Base-by-base conservation (phyloP, 2,888 invertebrate genomes). In the Strigamia maritima region DNA sequence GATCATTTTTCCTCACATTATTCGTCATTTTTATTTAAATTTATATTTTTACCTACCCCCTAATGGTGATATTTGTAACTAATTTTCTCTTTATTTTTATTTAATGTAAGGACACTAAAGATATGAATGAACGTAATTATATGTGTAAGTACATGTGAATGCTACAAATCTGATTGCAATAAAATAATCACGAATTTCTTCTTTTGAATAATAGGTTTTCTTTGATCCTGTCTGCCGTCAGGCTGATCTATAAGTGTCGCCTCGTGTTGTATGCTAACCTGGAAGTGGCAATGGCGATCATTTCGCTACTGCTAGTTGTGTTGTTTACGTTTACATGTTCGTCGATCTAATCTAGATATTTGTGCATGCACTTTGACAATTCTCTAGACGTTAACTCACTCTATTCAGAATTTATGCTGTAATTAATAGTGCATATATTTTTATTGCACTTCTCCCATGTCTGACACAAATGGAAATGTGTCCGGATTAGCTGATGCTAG, bases 401-500 rank as follows among this genome's bases (percentile, higher is more conserved):
- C 54, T 54, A 16, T 19, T 19, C 16, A 19, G 54, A 54, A 54
- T 54, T n/a, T 8, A 19, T 54, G 54, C 54, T 54, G n/a, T 54
- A 54, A 54, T 19, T 44, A 44, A n/a, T n/a, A 44, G 44, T 44
- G 44, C 44, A 44, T 16, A n/a, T n/a, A 19, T 54, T 19, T 54
- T 19, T 19, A 54, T 26, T 70, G 70, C 70, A 70, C 26, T 16
- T 70, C 70, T 28, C 26, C n/a, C 28, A 70, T 70, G 70, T 70
- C 70, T 70, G 70, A 70, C 16, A 24, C 70, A 70, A 70, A 70
- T 70, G 70, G 70, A 70, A 70, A 28, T 70, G 70, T 28, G 70
- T 70, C 70, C 26, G 70, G 26, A 26, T 16, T 28, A 28, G 26
- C 16, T 28, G 70, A 70, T n/a, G 28, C 28, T 26, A 70, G 70